These are phyloP conservation scores for Petroica traversi DNA, from an alignment of 2,113 vertebrate species.

Conservation along the genomic window DNA sequence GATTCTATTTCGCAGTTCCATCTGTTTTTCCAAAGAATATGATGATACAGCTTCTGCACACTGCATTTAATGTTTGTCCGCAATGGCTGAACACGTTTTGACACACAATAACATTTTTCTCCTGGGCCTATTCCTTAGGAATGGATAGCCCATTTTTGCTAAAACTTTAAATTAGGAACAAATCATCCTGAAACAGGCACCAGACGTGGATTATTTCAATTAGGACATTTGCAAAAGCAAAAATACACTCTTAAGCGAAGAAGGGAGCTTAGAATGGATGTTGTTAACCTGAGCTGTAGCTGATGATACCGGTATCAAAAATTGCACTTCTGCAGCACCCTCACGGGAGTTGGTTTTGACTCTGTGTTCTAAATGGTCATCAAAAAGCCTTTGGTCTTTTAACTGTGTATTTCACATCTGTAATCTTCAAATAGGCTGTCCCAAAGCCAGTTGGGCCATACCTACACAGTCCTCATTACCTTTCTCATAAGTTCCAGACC, in stretches of 20 bases:
- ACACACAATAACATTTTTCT: slow-evolving; percentile 5
- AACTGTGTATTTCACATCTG: background rate
- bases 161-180: slow-evolving; percentile 15
- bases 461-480: background rate
- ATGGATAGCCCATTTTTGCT: background rate
- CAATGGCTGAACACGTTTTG: background rate
- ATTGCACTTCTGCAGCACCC: background rate
- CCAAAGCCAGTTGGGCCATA: accelerated
- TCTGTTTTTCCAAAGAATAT: background rate
- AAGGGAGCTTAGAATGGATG: background rate
- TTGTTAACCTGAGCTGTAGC: background rate
- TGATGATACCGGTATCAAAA: background rate
- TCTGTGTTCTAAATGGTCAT: background rate
- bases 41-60: background rate
- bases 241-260: background rate
- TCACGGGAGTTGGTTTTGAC: background rate
- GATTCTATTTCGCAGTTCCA: background rate
- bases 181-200: background rate
- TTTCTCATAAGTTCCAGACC: background rate
- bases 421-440: background rate
- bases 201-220: background rate
- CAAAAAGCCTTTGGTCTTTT: background rate
- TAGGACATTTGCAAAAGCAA: background rate
- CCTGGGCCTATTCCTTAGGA: background rate
- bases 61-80: background rate